Base-by-base conservation (phyloP, 2,797 vertebrate species). In the Gallirallus australis region DNA sequence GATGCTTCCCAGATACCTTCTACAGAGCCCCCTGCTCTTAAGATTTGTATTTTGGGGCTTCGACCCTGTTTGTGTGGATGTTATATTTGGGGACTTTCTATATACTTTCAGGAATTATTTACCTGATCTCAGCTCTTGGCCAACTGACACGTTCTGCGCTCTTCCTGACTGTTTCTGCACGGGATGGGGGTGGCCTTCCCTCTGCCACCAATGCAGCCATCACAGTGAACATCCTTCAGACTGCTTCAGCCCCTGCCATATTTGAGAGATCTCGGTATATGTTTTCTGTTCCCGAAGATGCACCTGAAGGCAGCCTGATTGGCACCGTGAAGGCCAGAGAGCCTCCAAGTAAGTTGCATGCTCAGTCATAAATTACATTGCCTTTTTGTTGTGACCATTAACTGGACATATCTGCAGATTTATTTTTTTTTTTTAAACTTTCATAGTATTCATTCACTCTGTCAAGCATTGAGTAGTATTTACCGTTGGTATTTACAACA, bases 251-350 rank as follows among this genome's bases (percentile, higher is more conserved):
- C 28, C 99, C 99, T 13, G 98, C 98, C 8, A 68, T 98, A 66
- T 99, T 99, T 98, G 98, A 99, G 96, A 98, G 97, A 76, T 98
- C 98, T 2, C 97, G 96, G 47, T 99, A 99, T 59, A 88, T 88
- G 37, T 99, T 99, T 93, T 97, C 97, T 2, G 96, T 99, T 71
- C 93, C 98, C 0, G 99, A 99, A 97, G 98, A 99, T 37, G 95
- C 97, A 3, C 97, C 98, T 1, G 96, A 98, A 14, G 98, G 97
- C 79, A 99, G 98, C 1, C 82, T 90, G 3, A 96, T 99, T 25
- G 99, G 99, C 63, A 98, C 97, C 0, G 98, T 99, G 77, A 98
- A 98, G 94, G 99, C 98, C 53, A 96, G 96, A 65, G 97, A 95
- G 64, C 97, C 98, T 87, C 88, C 94, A 59, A 98, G 99, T 99